Conservation (phyloP, 2,797 vertebrate species). For the Phaenicophaeus curvirostris region DNA sequence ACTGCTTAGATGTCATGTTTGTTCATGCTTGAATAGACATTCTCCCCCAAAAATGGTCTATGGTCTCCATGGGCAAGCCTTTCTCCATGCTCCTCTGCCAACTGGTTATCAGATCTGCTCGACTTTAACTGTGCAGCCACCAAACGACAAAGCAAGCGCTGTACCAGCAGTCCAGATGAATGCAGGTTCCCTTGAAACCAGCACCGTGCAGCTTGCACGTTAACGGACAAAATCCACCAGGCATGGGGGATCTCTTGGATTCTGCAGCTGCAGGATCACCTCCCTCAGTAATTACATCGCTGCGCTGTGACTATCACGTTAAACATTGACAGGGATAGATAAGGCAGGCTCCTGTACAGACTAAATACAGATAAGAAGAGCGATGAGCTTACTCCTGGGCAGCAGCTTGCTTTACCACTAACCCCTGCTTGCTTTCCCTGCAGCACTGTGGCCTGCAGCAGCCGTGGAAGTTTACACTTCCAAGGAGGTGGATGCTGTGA, state of each 20-base stretch:
- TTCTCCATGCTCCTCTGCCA: background rate
- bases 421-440: background rate
- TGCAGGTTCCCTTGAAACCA: background rate
- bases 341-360: background rate
- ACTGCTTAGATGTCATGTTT: background rate
- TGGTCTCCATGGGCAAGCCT: background rate
- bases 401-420: background rate
- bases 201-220: background rate
- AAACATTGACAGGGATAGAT: background rate
- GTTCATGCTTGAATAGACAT: background rate
- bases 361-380: background rate
- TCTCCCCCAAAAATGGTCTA: too few species aligned
- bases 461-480: constrained; percentile 86
- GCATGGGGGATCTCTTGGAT: background rate
- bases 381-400: background rate
- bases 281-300: background rate
- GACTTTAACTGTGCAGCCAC: background rate
- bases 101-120: background rate
- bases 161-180: background rate
- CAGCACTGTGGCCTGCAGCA: constrained; percentile 79
- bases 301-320: background rate
- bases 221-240: background rate
- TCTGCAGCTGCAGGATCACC: background rate
- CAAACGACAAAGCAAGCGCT: background rate
- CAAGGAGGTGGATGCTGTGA: constrained; percentile 84